Base-by-base conservation (phyloP, 1,140 invertebrate genomes). In the Dufourea novaeangliae region DNA sequence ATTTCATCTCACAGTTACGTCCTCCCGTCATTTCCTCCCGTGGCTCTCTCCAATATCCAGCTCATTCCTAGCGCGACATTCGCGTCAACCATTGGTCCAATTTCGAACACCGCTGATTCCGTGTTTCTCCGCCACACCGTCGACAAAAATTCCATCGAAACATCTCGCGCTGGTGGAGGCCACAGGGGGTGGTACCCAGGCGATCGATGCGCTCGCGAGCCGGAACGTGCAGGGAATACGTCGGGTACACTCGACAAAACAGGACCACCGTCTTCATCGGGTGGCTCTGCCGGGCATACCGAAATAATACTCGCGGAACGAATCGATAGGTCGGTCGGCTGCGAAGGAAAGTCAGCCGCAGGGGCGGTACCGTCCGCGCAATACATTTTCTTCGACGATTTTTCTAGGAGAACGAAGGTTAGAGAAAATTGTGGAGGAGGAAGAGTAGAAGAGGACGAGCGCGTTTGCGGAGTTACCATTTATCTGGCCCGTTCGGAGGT, bases 401-500 rank as follows among this genome's bases (percentile, higher is more conserved):
- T 67, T 46, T 59, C 64, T n/a, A n/a, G 27, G 14, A n/a, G 20
- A 44, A 8, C 2, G 10, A 10, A 25, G 10, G 27, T 11, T 12
- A n/a, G 27, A 59, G 27, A 32, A 10, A 27, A 25, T 27, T 7
- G 12, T 0, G 0, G n/a, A 17, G 14, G 11, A 1, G 8, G 32
- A 27, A n/a, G 10, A 1, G 27, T 8, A 25, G 37, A 1, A n/a
- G 11, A 29, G 25, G 29, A 57, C 10, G 46, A 25, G 27, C 37
- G 37, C 17, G 74, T 59, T 52, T 56, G 76, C 62, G 25, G 41
- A 74, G 82, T 78, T 83, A 85, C 80, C n/a, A 84, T 86, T 88
- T 84, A 84, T 84, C 84, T 68, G 69, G 75, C 77, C 67, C n/a
- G n/a, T 59, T 74, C 74, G 14, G 32, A 80, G 86, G 76, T 84